phyloP scores from a whole-genome alignment of 2,888 invertebrate genomes.

The Chrysotoxum bicinctum region DNA sequence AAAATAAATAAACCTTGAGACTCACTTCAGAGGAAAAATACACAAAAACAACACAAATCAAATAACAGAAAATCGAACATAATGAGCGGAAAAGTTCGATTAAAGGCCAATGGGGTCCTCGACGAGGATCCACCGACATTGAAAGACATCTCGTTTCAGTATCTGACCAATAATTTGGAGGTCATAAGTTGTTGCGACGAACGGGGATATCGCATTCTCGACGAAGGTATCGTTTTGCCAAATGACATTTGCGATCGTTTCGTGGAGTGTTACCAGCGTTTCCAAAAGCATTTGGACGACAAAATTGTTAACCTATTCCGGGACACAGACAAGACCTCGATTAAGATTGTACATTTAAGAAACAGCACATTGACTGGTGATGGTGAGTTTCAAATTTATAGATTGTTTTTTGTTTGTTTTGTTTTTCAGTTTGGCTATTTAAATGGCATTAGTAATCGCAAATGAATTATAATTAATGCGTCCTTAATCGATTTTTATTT shows the following conservation, averaged over 20 bases:
- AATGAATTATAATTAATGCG: neutral
- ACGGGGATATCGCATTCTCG: slow-evolving; percentile 80
- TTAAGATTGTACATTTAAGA: slow-evolving; percentile 87
- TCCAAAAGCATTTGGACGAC: slow-evolving; percentile 84
- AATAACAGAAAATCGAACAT: slow-evolving; percentile 4
- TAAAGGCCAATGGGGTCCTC: slow-evolving; percentile 80
- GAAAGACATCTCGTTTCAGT: slow-evolving; percentile 80
- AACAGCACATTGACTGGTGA: slow-evolving; percentile 88
- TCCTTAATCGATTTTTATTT: neutral
- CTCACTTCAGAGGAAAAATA: slow-evolving; percentile 28
- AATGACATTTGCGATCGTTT: slow-evolving; percentile 87
- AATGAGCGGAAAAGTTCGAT: slow-evolving; percentile 81
- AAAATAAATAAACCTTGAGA: slow-evolving; percentile 32
- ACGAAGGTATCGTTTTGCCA: slow-evolving; percentile 85
- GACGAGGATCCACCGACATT: slow-evolving; percentile 81
- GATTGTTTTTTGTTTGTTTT: neutral
- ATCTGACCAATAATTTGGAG: slow-evolving; percentile 79
- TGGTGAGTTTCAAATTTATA: slow-evolving; percentile 80
- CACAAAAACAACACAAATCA: neutral
- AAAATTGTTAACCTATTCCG: slow-evolving; percentile 88
- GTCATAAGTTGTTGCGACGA: slow-evolving; percentile 78
- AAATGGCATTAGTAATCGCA: slow-evolving; percentile 5
- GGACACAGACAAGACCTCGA: slow-evolving; percentile 86
- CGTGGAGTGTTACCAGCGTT: slow-evolving; percentile 80
- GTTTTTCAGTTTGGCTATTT: neutral